Conservation (phyloP, 2,797 vertebrate species). For the Perodicticus potto region DNA sequence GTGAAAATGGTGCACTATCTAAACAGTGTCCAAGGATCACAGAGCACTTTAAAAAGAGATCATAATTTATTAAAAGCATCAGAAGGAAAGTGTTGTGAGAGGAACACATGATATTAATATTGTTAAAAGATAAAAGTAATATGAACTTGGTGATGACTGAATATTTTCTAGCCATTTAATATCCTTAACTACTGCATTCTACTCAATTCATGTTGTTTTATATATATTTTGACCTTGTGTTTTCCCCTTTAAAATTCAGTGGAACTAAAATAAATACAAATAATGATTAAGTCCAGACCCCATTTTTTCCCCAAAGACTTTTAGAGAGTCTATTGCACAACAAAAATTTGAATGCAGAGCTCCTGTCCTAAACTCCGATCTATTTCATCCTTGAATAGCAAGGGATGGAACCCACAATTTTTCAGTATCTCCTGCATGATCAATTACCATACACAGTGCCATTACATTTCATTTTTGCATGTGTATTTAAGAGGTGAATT, state of each 20-base stretch:
- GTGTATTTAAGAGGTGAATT: not conserved
- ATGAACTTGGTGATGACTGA: not conserved
- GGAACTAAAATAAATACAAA: not conserved
- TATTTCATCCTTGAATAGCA: not conserved
- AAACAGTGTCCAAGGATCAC: not conserved
- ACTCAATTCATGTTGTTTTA: not conserved
- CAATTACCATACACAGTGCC: not conserved
- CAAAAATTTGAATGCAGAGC: not conserved
- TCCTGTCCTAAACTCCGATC: not conserved
- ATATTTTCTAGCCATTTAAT: not conserved
- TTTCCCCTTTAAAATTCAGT: not conserved
- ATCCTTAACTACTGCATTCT: not conserved
- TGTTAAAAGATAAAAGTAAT: slow-evolving; percentile 12
- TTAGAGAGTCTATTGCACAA: not conserved
- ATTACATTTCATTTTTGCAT: not conserved
- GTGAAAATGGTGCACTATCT: not conserved
- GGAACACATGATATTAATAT: not conserved
- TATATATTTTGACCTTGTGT: not conserved
- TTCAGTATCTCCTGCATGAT: not conserved
- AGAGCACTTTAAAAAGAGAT: not conserved
- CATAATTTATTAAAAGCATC: not conserved
- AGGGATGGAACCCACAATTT: not conserved
- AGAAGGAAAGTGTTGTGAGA: not conserved
- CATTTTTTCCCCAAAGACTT: not conserved
- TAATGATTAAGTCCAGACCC: not conserved